These are phyloP conservation scores for Myiozetetes cayanensis DNA, from an alignment of 2,113 vertebrate genomes.

Conservation along the genomic window DNA sequence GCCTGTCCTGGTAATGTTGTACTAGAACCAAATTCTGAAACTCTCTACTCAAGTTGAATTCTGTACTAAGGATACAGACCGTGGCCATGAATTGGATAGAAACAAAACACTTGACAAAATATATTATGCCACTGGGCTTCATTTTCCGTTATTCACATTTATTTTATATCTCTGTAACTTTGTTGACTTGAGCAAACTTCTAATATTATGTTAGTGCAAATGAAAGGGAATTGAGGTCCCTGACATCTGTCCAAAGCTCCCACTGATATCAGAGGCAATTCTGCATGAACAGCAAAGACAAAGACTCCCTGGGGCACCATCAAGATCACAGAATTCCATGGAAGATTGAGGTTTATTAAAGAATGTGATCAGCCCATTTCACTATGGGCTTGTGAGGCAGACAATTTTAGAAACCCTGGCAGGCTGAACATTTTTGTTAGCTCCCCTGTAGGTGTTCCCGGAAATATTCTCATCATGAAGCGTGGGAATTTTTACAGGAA, in stretches of 20 bases:
- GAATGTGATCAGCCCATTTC: constrained; percentile 56
- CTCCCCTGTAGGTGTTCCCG: constrained; percentile 61
- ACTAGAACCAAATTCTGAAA: neutral
- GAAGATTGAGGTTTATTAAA: constrained; percentile 70
- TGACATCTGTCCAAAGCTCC: constrained; percentile 61
- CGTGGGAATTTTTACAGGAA: constrained; percentile 64
- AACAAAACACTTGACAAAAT: constrained; percentile 4
- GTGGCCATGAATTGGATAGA: neutral
- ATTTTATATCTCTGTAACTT: constrained; percentile 29
- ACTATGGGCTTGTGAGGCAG: constrained; percentile 12
- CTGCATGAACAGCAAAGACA: constrained; percentile 61
- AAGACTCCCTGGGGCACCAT: constrained; percentile 58
- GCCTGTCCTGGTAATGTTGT: neutral
- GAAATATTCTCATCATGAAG: constrained; percentile 55
- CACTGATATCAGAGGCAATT: constrained; percentile 61
- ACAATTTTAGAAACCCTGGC: constrained; percentile 60
- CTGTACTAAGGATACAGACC: neutral
- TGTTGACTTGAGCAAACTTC: constrained; percentile 42
- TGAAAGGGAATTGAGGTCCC: constrained; percentile 44
- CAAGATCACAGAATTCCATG: constrained; percentile 66
- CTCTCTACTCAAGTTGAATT: neutral
- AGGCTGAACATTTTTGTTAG: constrained; percentile 57
- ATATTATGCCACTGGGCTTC: constrained; percentile 26
- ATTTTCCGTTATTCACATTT: constrained; percentile 34
- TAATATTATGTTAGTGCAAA: constrained; percentile 52